phyloP scores from a whole-genome alignment of 2,797 vertebrate species.

The Thalassophryne amazonica region DNA sequence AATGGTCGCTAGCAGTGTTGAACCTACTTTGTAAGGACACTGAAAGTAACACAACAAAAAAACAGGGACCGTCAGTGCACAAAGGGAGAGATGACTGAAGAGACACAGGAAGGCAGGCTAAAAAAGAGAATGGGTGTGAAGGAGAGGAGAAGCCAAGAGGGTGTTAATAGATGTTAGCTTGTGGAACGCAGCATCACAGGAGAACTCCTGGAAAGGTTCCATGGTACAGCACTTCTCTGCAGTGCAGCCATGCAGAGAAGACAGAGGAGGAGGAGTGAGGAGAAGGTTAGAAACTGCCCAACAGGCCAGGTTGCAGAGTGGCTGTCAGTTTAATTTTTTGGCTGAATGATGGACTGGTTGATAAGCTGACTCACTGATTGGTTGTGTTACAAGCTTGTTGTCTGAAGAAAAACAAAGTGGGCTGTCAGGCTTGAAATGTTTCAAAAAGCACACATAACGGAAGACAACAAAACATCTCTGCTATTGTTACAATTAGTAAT shows the following conservation, averaged over 20 bases:
- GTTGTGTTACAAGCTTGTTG: slow-evolving; percentile 52
- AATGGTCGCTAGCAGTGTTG: slow-evolving; percentile 66
- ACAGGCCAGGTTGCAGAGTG: slow-evolving; percentile 14
- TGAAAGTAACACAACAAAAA: slow-evolving; percentile 23
- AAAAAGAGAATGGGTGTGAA: slow-evolving; percentile 6
- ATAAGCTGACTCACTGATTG: slow-evolving; percentile 52
- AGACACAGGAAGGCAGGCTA: slow-evolving; percentile 4
- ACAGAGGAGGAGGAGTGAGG: slow-evolving; percentile 19
- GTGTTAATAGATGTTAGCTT: slow-evolving; percentile 58
- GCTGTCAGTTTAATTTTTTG: neutral
- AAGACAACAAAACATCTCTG: no score
- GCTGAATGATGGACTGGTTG: slow-evolving; percentile 42
- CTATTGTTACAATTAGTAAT: no score
- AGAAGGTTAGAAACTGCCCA: slow-evolving; percentile 37
- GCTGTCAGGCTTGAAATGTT: no score
- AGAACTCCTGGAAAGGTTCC: slow-evolving; percentile 36
- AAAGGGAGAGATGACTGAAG: slow-evolving; percentile 15
- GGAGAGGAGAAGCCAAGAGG: slow-evolving; percentile 10
- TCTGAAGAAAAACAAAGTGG: no score
- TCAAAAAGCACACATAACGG: no score
- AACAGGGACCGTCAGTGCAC: slow-evolving; percentile 15
- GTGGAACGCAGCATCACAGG: slow-evolving; percentile 32
- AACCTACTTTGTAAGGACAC: slow-evolving; percentile 39
- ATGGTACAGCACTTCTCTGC: slow-evolving; percentile 33
- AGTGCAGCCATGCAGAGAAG: slow-evolving; percentile 29